These are phyloP conservation scores for Nasonovia ribisnigri DNA, from an alignment of 2,888 invertebrate species.

Conservation along the genomic window DNA sequence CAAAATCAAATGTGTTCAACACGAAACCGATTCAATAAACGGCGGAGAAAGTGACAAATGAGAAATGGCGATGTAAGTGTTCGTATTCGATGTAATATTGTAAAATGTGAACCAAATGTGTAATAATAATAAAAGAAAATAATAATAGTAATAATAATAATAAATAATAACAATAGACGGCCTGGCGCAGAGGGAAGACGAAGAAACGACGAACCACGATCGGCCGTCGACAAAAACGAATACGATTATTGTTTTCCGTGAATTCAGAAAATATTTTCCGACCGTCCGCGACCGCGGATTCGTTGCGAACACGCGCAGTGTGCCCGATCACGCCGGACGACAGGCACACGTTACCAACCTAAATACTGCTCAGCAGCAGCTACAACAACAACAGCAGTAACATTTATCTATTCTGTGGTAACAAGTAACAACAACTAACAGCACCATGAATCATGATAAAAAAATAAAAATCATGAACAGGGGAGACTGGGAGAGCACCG, in stretches of 20 bases:
- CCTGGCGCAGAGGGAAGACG: neutral
- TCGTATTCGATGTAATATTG: neutral
- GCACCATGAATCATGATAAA: no score
- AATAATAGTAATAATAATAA: slow-evolving; percentile 12
- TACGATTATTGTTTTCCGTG: neutral
- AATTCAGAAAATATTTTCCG: neutral
- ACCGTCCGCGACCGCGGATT: neutral
- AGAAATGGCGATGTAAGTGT: neutral
- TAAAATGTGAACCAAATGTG: neutral
- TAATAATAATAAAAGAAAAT: slow-evolving; percentile 5
- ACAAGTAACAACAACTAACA: no score
- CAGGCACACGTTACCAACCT: neutral
- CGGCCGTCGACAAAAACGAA: neutral
- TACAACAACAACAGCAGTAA: no score
- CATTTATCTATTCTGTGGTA: no score
- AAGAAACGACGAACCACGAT: neutral
- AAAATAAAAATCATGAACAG: no score
- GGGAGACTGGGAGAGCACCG: no score
- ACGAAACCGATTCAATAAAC: neutral
- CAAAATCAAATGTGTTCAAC: neutral
- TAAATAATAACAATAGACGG: neutral
- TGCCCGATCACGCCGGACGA: neutral
- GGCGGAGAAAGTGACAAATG: neutral
- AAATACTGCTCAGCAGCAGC: no score
- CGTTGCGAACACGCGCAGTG: neutral